Evolutionary conservation across 1,140 invertebrate species (phyloP).

Genomic region (Eupristina koningsbergeri): DNA sequence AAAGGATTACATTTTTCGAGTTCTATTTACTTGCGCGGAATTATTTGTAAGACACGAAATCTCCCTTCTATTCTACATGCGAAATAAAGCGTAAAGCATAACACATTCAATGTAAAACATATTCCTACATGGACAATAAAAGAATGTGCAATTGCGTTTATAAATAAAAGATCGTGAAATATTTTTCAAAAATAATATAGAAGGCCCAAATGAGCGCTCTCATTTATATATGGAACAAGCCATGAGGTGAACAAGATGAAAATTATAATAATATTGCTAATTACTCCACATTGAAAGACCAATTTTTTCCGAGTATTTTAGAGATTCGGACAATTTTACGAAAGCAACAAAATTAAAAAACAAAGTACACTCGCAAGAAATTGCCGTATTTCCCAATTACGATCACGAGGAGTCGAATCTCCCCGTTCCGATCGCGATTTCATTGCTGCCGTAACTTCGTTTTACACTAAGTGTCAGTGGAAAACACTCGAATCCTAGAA

Average conservation of each 20-base stretch:
- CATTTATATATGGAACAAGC: not conserved
- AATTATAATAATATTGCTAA: not conserved
- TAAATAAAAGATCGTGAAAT: not conserved
- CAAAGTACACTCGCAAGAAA: too few species aligned
- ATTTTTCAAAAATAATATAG: not conserved
- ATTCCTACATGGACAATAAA: not conserved
- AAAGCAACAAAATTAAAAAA: not conserved
- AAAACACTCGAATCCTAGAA: conserved; percentile 41
- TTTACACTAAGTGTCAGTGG: conserved; percentile 2
- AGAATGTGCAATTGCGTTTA: not conserved
- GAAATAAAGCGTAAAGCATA: not conserved
- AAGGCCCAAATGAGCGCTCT: not conserved
- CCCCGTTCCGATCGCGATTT: not conserved
- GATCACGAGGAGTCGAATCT: not conserved
- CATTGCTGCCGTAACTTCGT: conserved; percentile 1
- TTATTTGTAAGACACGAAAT: not conserved
- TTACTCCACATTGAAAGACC: not conserved
- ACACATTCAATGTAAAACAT: not conserved
- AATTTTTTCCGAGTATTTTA: not conserved
- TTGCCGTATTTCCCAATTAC: not conserved
- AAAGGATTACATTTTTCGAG: not conserved
- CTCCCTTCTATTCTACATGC: not conserved
- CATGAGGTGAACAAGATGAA: not conserved
- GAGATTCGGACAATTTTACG: too few species aligned
- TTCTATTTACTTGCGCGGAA: not conserved